phyloP scores from a whole-genome alignment of 2,797 vertebrate species.

The Benthosema pterotum region DNA sequence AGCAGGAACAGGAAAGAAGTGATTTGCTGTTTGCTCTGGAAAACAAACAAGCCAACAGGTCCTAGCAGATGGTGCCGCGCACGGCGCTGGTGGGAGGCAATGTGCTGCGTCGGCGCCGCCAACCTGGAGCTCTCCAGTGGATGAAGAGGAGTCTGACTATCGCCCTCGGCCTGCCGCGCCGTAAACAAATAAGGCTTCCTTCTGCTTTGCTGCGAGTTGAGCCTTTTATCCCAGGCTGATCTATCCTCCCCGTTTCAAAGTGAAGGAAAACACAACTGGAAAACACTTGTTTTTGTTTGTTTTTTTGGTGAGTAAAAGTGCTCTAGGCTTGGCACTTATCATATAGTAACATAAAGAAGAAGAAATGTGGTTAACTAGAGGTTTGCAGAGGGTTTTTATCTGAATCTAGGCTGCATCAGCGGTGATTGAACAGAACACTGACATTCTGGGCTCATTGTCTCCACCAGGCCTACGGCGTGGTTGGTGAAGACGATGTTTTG shows the following conservation, averaged over 20 bases:
- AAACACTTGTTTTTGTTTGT: conserved; percentile 22
- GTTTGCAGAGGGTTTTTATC: too few relatives aligned
- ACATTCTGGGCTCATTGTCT: too few relatives aligned
- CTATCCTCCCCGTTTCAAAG: conserved; percentile 74
- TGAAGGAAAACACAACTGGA: conserved; percentile 28
- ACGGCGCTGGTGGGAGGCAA: conserved; percentile 86
- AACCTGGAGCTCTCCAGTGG: conserved; percentile 74
- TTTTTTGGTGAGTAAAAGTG: conserved; percentile 73
- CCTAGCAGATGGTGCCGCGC: conserved; percentile 93
- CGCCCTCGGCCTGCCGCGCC: conserved; percentile 75
- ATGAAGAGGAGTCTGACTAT: conserved; percentile 75
- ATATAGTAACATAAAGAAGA: conserved; percentile 68
- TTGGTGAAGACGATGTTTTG: too few relatives aligned
- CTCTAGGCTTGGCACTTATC: conserved; percentile 70
- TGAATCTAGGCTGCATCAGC: too few relatives aligned
- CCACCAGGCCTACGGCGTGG: too few relatives aligned
- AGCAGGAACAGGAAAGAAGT: conserved; percentile 94
- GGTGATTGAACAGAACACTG: too few relatives aligned
- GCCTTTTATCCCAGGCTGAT: conserved; percentile 74
- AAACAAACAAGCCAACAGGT: conserved; percentile 99
- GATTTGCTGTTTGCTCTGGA: conserved; percentile 98
- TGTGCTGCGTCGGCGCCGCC: conserved; percentile 64
- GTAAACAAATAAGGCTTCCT: conserved; percentile 81
- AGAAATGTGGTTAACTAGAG: conserved; percentile 63
- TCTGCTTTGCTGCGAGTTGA: conserved; percentile 74